A percentile compares a stretch with the other conserved stretches of the same genome.
These are phyloP conservation scores for Cotesia typhae DNA, from an alignment of 1,140 invertebrate species.

Conservation along the genomic window DNA sequence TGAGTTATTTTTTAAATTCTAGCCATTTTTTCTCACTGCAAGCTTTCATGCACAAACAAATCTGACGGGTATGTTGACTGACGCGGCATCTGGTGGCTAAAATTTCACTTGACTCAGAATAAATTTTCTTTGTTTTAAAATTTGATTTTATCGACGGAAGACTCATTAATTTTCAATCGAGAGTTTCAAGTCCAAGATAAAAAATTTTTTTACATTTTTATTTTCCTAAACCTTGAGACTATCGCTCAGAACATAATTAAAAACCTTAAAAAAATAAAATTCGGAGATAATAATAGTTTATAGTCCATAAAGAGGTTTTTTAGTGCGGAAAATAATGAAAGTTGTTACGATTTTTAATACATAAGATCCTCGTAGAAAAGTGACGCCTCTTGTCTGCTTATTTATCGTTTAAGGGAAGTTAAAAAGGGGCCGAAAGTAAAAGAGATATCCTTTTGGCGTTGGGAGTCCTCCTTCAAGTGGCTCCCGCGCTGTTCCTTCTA, in stretches of 20 bases:
- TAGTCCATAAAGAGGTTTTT: not conserved
- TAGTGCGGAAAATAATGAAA: not conserved
- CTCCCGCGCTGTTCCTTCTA: not conserved
- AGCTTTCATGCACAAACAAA: no score
- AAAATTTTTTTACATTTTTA: no score
- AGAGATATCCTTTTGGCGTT: not conserved
- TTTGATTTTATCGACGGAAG: no score
- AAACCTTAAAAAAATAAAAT: not conserved
- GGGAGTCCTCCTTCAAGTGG: constrained; percentile 18
- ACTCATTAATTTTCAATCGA: no score
- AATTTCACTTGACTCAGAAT: no score
- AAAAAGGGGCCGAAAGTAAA: not conserved
- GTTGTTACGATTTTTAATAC: constrained; percentile 6
- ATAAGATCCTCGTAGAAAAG: not conserved
- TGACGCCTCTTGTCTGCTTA: constrained; percentile 17
- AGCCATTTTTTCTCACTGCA: no score
- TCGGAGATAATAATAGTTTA: not conserved
- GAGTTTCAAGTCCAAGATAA: no score
- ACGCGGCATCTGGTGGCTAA: no score
- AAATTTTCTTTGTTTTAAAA: no score
- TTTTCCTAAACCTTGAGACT: no score
- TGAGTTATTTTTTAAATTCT: no score
- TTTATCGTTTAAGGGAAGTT: constrained; percentile 14
- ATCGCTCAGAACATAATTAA: not conserved
- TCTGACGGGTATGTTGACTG: no score